Base-by-base conservation (phyloP, 1,140 invertebrate species). In the Magallana gigas region DNA sequence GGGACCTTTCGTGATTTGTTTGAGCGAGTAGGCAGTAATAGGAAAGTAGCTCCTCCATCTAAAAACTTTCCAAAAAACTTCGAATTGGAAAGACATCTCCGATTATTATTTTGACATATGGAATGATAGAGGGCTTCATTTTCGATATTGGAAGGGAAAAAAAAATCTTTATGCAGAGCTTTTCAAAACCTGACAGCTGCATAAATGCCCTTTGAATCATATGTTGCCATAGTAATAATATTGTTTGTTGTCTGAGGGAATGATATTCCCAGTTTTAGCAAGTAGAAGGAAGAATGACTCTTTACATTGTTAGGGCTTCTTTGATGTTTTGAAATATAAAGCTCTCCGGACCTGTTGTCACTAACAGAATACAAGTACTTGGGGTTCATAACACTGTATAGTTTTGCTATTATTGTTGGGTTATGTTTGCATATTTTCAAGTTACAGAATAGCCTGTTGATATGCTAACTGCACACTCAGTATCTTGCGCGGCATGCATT, bases 191-290 rank as follows among this genome's bases (percentile, higher is more conserved):
- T 76, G 68, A 76, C 68, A 76, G 68, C 68, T 76, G 68, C 23
- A 76, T 76, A 76, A 76, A 76, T 76, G 68, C 68, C 68, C 68
- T 76, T 76, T 76, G 68, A 76, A 29, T 76, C 68, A 76, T 76
- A 76, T 29, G 68, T 76, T 76, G 23, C 68, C 68, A 76, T 76
- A 29, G 68, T 23, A 76, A 76, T 76, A 12, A 76, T 23, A 76
- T 76, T 76, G 68, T 76, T 48, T 48, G 36, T 48, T 48, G 36
- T 48, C 36, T 5, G 36, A 18, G 4, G 18, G 68, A 76, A 76
- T 29, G 68, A 76, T 76, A 76, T 76, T 76, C 36, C 68, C 68
- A 76, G 68, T 48, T 29, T 76, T 29, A 29, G 68, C 23, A 29
- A 9, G 68, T 76, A 29, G 68, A 23, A 76, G 68, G 29, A 76